Percentiles rank a stretch among this genome's conserved stretches.
Evolutionary conservation across 2,888 invertebrate genomes (phyloP).

Genomic region (Lissocephala sabroskyi): DNA sequence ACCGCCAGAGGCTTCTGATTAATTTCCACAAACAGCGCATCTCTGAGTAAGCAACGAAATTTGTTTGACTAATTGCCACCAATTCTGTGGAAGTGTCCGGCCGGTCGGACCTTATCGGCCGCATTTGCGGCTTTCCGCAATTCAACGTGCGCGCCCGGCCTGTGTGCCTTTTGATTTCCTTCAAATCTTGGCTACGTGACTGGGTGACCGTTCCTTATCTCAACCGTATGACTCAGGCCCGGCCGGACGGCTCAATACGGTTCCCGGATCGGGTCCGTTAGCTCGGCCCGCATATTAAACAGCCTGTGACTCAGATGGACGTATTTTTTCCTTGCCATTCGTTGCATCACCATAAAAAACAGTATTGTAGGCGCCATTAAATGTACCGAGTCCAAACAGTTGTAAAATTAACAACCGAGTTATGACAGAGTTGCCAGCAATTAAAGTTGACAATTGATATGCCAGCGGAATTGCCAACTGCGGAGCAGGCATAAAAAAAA

Average conservation of each 20-base stretch:
- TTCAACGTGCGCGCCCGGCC: slow-evolving; percentile 1
- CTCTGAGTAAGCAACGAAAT: slow-evolving; percentile 28
- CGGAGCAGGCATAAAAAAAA: neutral
- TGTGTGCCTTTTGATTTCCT: slow-evolving; percentile 54
- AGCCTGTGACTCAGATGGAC: slow-evolving; percentile 9
- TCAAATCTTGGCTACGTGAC: slow-evolving; percentile 60
- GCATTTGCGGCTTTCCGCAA: slow-evolving; percentile 1
- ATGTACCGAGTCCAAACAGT: slow-evolving; percentile 15
- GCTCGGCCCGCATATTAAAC: slow-evolving; percentile 38
- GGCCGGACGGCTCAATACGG: slow-evolving; percentile 54
- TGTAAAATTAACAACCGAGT: slow-evolving; percentile 37
- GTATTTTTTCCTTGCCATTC: slow-evolving; percentile 10
- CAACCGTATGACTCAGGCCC: neutral
- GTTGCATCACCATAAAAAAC: slow-evolving; percentile 33
- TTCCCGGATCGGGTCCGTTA: no score
- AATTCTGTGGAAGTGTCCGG: slow-evolving; percentile 33
- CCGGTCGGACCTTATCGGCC: slow-evolving; percentile 43
- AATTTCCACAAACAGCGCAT: slow-evolving; percentile 44
- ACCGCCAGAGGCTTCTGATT: slow-evolving; percentile 56
- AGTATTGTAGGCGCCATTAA: slow-evolving; percentile 43
- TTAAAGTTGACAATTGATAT: slow-evolving; percentile 59
- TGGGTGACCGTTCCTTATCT: slow-evolving; percentile 27
- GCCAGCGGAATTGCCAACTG: slow-evolving; percentile 17
- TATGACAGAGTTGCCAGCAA: slow-evolving; percentile 62
- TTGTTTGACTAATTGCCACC: slow-evolving; percentile 68